phyloP scores from a whole-genome alignment of 1,140 invertebrate genomes.

The Oryctes rhinoceros region DNA sequence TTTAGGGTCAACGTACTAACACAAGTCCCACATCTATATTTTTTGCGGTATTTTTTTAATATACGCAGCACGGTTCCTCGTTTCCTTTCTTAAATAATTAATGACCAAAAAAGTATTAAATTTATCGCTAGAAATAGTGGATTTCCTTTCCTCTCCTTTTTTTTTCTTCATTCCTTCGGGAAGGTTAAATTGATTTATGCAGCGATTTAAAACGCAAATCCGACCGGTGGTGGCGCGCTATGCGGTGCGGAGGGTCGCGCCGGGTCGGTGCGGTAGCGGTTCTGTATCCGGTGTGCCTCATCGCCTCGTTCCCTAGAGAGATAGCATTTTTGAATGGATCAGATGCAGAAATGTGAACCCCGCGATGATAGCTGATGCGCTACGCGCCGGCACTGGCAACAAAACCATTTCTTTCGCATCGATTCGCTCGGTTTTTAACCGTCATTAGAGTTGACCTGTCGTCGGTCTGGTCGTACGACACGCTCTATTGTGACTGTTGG shows the following conservation, averaged over 20 bases:
- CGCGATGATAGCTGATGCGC: neutral
- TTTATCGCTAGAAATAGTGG: constrained; percentile 3
- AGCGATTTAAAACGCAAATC: constrained; percentile 14
- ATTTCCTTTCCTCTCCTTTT: neutral
- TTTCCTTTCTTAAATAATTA: constrained; percentile 4
- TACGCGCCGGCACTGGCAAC: neutral
- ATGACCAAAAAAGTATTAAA: neutral
- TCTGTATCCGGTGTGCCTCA: neutral
- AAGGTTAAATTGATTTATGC: constrained; percentile 11
- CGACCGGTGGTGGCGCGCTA: neutral
- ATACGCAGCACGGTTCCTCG: no score
- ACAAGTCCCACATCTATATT: no score
- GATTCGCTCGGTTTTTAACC: neutral
- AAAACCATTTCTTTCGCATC: neutral
- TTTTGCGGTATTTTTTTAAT: no score
- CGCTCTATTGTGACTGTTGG: neutral
- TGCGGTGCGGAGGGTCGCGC: neutral
- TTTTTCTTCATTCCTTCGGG: neutral
- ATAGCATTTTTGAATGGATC: neutral
- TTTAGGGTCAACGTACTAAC: no score
- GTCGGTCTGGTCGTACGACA: neutral
- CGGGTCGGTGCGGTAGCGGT: constrained; percentile 1
- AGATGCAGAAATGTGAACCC: neutral
- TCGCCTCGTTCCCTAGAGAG: neutral
- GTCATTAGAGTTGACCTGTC: neutral